Base-by-base conservation (phyloP, 2,113 vertebrate genomes). In the Australoheros scitulus region DNA sequence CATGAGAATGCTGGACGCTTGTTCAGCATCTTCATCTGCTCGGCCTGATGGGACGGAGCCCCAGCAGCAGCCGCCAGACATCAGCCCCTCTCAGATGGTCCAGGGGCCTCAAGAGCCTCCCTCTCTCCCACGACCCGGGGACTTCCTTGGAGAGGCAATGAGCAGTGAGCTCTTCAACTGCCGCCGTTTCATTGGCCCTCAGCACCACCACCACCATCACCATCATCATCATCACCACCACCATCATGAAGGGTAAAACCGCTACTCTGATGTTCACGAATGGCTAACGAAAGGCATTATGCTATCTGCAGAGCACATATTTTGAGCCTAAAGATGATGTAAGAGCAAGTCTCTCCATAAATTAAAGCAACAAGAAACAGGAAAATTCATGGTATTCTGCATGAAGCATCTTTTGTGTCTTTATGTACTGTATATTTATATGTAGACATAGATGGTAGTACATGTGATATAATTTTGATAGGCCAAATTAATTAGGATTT, bases 111-210 rank as follows among this genome's bases (percentile, higher is more conserved):
- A 98, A 85, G 98, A 99, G 88, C 97, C 97, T 1, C 92, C 97
- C 56, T 98, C 97, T 83, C 95, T 99, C 38, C 94, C 97, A 2
- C 96, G 97, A 11, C 96, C 97, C 0, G 96, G 96, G 26, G 98
- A 99, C 93, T 99, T 99, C 90, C 96, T 99, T 11, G 97, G 97
- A 20, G 98, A 99, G 81, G 96, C 97, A 38, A 99, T 99, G 91
- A 96, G 97, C 50, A 97, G 96, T 26, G 98, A 99, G 63, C 94
- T 99, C 26, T 99, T 99, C 89, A 99, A 97, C 95, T 99, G 98
- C 86, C 95, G 97, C 0, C 96, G 97, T 50, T 99, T 99, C 93
- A 99, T 99, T 32, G 97, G 97, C 11, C 97, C 97, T 0, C 98
- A 99, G 86, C 97, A 99, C 74, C 98, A 98, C 34, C 98, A 99